Evolutionary conservation across 2,888 invertebrate genomes (phyloP).

Genomic region (Lepidocyrtinus sp.): DNA sequence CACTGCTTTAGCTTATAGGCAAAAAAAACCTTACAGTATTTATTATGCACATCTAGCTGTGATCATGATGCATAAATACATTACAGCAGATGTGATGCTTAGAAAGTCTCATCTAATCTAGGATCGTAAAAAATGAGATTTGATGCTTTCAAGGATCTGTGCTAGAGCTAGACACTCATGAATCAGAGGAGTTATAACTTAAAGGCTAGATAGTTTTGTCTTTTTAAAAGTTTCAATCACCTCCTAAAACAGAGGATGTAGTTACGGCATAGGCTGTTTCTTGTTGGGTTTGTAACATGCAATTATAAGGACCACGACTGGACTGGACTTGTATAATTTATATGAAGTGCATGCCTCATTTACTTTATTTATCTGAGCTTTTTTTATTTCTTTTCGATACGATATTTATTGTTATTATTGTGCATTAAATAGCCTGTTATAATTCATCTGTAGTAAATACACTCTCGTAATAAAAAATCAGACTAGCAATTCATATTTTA

Average conservation of each 20-base stretch:
- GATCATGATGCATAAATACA: slow-evolving; percentile 6
- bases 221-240: not conserved
- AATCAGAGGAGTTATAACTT: not conserved
- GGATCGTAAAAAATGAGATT: slow-evolving; percentile 19
- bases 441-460: slow-evolving; percentile 51
- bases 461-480: not conserved
- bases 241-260: not conserved
- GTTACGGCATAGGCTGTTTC: not conserved
- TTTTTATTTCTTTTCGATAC: slow-evolving; percentile 4
- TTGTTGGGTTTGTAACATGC: not conserved
- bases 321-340: not conserved
- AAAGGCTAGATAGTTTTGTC: not conserved
- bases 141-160: slow-evolving; percentile 10
- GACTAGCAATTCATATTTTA: slow-evolving; percentile 24
- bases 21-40: too few relatives aligned
- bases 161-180: not conserved
- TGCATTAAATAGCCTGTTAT: slow-evolving; percentile 40
- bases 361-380: slow-evolving; percentile 15
- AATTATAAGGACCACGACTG: slow-evolving; percentile 16
- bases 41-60: slow-evolving; percentile 6
- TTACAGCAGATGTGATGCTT: slow-evolving; percentile 14
- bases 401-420: slow-evolving; percentile 34
- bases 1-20: not conserved
- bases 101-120: not conserved
- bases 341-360: slow-evolving; percentile 9